These are phyloP conservation scores for Bombylius discolor DNA, from an alignment of 2,888 invertebrate genomes.

Conservation along the genomic window DNA sequence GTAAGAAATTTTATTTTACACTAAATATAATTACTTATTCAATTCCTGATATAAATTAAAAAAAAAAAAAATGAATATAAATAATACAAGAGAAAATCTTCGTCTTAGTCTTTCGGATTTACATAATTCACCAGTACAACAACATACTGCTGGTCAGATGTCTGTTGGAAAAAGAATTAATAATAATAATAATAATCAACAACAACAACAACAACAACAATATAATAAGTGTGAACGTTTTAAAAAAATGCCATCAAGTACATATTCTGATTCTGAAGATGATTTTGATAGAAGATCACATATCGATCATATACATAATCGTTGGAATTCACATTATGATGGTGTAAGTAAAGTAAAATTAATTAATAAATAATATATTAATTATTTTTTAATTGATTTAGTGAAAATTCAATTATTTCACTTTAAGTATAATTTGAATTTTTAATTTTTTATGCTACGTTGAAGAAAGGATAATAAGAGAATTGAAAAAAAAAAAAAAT, in stretches of 20 bases:
- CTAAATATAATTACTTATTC: background rate
- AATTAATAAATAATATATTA: too few species aligned
- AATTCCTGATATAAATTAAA: background rate
- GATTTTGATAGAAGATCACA: slow-evolving; percentile 31
- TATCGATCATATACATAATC: slow-evolving; percentile 25
- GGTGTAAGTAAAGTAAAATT: slow-evolving; percentile 29
- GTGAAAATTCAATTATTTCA: too few species aligned
- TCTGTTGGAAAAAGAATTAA: slow-evolving; percentile 25
- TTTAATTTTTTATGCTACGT: too few species aligned
- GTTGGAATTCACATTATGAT: slow-evolving; percentile 31
- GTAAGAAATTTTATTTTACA: background rate
- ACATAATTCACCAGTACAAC: slow-evolving; percentile 24
- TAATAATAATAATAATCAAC: slow-evolving; percentile 22
- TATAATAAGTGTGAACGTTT: slow-evolving; percentile 24
- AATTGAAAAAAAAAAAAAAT: too few species aligned
- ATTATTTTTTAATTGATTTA: too few species aligned
- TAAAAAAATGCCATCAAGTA: slow-evolving; percentile 35
- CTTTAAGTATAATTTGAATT: too few species aligned
- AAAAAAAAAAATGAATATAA: slow-evolving; percentile 2
- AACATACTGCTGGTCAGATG: slow-evolving; percentile 12
- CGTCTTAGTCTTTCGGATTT: slow-evolving; percentile 32
- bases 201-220: background rate
- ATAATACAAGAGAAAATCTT: slow-evolving; percentile 32
- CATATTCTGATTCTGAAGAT: slow-evolving; percentile 36
- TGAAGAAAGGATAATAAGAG: too few species aligned